These are phyloP conservation scores for Zaprionus bogoriensis DNA, from an alignment of 2,888 invertebrate genomes.

Conservation along the genomic window DNA sequence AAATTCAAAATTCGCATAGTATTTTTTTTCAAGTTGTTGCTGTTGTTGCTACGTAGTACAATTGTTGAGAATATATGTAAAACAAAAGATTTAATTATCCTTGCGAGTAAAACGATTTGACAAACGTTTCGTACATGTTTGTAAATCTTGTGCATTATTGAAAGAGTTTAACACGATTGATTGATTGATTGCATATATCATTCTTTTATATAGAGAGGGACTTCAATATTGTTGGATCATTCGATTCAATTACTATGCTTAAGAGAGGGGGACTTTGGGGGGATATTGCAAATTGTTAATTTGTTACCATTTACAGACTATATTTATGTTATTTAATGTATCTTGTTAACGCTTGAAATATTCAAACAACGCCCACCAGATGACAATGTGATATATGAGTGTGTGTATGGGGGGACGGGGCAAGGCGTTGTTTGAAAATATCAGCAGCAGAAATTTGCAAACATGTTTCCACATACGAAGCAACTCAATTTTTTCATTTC, in stretches of 20 bases:
- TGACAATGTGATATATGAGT: slow-evolving; percentile 9
- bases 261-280: too few species aligned
- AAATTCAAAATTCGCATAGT: slow-evolving; percentile 45
- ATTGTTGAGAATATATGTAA: slow-evolving; percentile 53
- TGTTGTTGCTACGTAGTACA: slow-evolving; percentile 56
- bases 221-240: slow-evolving; percentile 16
- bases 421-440: slow-evolving; percentile 43
- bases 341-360: slow-evolving; percentile 23
- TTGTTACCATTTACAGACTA: slow-evolving; percentile 36
- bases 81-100: slow-evolving; percentile 37
- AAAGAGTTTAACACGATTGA: slow-evolving; percentile 24
- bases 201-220: neutral
- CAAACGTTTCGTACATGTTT: slow-evolving; percentile 42
- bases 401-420: neutral
- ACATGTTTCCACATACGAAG: slow-evolving; percentile 41
- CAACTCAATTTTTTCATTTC: slow-evolving; percentile 7
- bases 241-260: slow-evolving; percentile 33
- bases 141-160: slow-evolving; percentile 34
- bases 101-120: slow-evolving; percentile 33
- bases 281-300: slow-evolving; percentile 47
- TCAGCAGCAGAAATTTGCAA: slow-evolving; percentile 42
- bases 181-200: slow-evolving; percentile 19
- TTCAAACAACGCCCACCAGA: slow-evolving; percentile 45
- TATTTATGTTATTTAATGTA: slow-evolving; percentile 23
- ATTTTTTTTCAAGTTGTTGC: slow-evolving; percentile 9